phyloP scores from a whole-genome alignment of 1,140 invertebrate species.

The Laupala kohalensis region DNA sequence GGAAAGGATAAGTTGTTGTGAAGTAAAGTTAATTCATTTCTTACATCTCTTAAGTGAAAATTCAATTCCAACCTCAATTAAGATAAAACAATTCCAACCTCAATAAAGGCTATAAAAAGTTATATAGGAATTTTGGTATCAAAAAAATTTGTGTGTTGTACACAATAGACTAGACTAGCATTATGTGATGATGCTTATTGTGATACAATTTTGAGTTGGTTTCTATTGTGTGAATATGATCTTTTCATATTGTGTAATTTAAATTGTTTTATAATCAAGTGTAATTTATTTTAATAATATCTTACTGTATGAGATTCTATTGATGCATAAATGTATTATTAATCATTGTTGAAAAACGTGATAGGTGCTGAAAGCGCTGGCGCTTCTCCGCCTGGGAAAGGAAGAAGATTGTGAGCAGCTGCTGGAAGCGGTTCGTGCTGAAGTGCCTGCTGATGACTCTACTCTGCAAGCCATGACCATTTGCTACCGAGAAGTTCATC shows the following conservation, averaged over 20 bases:
- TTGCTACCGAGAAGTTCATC: conserved; percentile 82
- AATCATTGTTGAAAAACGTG: conserved; percentile 1
- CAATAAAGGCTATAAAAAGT: too few species aligned
- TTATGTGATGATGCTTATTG: too few species aligned
- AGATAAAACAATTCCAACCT: too few species aligned
- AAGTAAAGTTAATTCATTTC: too few species aligned
- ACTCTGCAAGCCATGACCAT: conserved; percentile 94
- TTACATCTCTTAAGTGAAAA: too few species aligned
- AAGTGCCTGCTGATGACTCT: conserved; percentile 76
- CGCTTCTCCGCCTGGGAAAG: conserved; percentile 72
- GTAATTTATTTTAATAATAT: neutral
- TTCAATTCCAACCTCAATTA: too few species aligned
- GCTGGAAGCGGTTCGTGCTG: conserved; percentile 62
- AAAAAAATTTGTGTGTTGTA: too few species aligned
- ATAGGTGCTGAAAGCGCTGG: conserved; percentile 70
- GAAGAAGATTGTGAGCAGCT: conserved; percentile 60
- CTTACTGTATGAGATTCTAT: neutral
- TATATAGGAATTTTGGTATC: too few species aligned
- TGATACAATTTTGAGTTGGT: neutral
- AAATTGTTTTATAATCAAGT: neutral
- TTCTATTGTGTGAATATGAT: neutral
- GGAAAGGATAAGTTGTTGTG: too few species aligned
- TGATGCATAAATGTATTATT: too few species aligned
- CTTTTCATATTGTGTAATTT: neutral
- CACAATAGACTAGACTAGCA: too few species aligned